phyloP scores from a whole-genome alignment of 2,888 invertebrate species.

The Platycheirus albimanus region DNA sequence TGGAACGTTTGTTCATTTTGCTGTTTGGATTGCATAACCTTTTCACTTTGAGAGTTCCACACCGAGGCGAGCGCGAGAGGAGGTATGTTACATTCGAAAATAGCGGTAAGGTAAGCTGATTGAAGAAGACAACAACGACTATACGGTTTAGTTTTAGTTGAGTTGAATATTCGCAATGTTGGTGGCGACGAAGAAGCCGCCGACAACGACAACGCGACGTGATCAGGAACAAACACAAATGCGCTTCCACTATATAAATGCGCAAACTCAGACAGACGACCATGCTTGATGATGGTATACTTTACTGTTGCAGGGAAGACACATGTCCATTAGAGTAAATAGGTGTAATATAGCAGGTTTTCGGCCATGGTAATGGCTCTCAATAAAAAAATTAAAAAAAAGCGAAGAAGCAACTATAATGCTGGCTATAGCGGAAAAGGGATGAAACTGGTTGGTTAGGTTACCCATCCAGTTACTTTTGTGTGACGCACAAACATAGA shows the following conservation, averaged over 20 bases:
- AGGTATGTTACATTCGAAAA: conserved; percentile 18
- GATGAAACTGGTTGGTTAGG: conserved; percentile 38
- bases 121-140: conserved; percentile 22
- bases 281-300: conserved; percentile 29
- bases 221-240: conserved; percentile 39
- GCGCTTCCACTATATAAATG: conserved; percentile 20
- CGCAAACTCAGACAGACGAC: not conserved
- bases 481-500: not conserved
- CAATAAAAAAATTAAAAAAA: conserved; percentile 36
- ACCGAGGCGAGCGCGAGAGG: conserved; percentile 12
- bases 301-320: conserved; percentile 61
- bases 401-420: conserved; percentile 1
- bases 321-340: conserved; percentile 50
- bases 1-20: conserved; percentile 44
- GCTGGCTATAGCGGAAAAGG: conserved; percentile 3
- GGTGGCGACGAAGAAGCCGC: conserved; percentile 4
- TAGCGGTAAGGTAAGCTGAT: conserved; percentile 47
- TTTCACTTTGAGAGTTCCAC: conserved; percentile 39
- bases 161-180: conserved; percentile 33
- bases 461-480: conserved; percentile 1
- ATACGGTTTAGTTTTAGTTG: conserved; percentile 21
- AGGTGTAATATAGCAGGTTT: conserved; percentile 59
- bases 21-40: conserved; percentile 67
- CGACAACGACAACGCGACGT: too few species aligned
- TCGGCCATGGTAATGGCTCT: conserved; percentile 45